A percentile compares a stretch with the other conserved stretches of the same genome.
These are phyloP conservation scores for Hedychridium roseum DNA, from an alignment of 2,888 invertebrate genomes.

Conservation along the genomic window DNA sequence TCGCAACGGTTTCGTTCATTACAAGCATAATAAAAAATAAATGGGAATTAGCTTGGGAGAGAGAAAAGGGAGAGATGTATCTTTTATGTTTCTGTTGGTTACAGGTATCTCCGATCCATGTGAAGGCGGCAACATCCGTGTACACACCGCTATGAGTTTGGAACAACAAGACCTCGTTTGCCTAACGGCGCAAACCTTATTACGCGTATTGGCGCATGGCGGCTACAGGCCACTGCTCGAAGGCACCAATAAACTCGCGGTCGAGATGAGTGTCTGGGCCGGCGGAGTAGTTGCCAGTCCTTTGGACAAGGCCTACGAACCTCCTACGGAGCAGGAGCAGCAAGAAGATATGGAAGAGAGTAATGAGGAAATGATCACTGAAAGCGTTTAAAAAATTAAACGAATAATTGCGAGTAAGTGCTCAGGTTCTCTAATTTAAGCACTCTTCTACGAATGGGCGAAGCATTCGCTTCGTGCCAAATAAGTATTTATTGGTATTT, in stretches of 20 bases:
- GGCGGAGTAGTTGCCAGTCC: constrained; percentile 93
- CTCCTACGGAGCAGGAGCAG: constrained; percentile 75
- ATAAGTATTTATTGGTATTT: constrained; percentile 16
- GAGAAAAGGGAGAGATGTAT: too few relatives aligned
- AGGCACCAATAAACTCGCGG: constrained; percentile 72
- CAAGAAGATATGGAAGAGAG: constrained; percentile 76
- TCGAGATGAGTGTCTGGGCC: constrained; percentile 96
- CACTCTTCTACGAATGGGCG: too few relatives aligned
- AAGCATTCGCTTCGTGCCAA: not conserved
- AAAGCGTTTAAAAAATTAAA: constrained; percentile 46
- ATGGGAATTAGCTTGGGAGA: too few relatives aligned
- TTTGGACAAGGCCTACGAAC: constrained; percentile 91
- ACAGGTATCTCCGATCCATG: constrained; percentile 88
- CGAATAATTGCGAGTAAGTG: too few relatives aligned
- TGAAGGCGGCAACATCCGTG: constrained; percentile 86
- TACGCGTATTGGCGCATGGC: constrained; percentile 91
- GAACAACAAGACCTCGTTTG: constrained; percentile 95
- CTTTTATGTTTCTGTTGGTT: not conserved
- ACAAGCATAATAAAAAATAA: too few relatives aligned
- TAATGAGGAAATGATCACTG: constrained; percentile 74
- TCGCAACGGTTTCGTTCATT: too few relatives aligned
- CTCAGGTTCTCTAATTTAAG: too few relatives aligned
- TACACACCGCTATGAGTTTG: constrained; percentile 88
- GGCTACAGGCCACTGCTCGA: constrained; percentile 91
- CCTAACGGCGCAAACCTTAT: constrained; percentile 90